Conservation (phyloP, 2,888 invertebrate species). For the Erannis defoliaria region DNA sequence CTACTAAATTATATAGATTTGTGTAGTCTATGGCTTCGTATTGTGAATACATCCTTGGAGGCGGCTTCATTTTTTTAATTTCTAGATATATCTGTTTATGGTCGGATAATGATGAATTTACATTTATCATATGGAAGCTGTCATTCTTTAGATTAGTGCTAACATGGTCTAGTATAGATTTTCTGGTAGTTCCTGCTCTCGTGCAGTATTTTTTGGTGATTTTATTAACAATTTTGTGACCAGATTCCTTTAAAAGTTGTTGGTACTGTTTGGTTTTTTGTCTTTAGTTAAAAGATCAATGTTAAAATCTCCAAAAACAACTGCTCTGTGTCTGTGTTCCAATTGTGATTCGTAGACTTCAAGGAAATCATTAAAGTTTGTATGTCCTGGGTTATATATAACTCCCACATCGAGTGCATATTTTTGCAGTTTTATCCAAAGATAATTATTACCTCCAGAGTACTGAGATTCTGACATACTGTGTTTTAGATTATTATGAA, state of each 20-base stretch:
- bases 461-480: constrained; percentile 35
- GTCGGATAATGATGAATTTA: constrained; percentile 45
- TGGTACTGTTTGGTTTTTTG: neutral
- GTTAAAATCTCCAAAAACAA: too few relatives aligned
- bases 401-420: constrained; percentile 25
- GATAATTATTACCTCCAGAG: constrained; percentile 44
- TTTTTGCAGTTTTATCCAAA: constrained; percentile 44
- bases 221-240: constrained; percentile 40
- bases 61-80: too few relatives aligned
- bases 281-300: too few relatives aligned
- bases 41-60: too few relatives aligned
- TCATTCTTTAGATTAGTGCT: constrained; percentile 20
- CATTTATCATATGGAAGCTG: constrained; percentile 37
- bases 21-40: too few relatives aligned
- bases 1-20: too few relatives aligned
- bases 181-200: constrained; percentile 33
- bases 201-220: constrained; percentile 38
- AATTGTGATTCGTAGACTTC: constrained; percentile 33
- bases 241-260: constrained; percentile 9
- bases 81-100: constrained; percentile 43
- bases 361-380: constrained; percentile 35
- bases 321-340: constrained; percentile 24
- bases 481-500: constrained; percentile 44
- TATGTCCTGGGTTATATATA: constrained; percentile 34
- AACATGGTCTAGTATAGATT: constrained; percentile 48